These are phyloP conservation scores for Synergus laeviventris DNA, from an alignment of 2,888 invertebrate genomes.

Conservation along the genomic window DNA sequence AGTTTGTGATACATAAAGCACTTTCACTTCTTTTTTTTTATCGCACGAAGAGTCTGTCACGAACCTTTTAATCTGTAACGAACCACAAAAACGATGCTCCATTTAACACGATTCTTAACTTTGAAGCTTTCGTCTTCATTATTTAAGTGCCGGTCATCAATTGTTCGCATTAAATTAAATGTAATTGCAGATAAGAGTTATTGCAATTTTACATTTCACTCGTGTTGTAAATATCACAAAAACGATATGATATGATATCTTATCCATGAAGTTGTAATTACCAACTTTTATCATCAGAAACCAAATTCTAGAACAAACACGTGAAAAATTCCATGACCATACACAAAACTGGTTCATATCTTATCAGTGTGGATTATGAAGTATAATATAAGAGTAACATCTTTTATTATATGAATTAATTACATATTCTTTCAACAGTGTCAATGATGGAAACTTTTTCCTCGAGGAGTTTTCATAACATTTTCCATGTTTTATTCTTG, in stretches of 20 bases:
- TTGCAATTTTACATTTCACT: no score
- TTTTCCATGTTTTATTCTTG: not conserved
- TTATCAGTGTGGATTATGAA: no score
- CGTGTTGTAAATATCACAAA: not conserved
- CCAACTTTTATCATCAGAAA: not conserved
- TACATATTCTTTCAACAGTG: not conserved
- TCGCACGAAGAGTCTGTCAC: slow-evolving; percentile 5
- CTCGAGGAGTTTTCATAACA: not conserved
- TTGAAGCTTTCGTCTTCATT: slow-evolving; percentile 1
- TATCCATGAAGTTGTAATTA: not conserved
- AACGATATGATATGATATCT: not conserved
- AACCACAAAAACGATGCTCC: slow-evolving; percentile 16
- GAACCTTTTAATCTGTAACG: slow-evolving; percentile 28
- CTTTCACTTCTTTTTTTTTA: slow-evolving; percentile 35
- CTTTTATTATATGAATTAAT: no score
- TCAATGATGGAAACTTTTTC: not conserved
- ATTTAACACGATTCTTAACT: slow-evolving; percentile 25
- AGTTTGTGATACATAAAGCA: not conserved
- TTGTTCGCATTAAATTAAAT: no score
- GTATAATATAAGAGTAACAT: no score
- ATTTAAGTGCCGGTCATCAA: not conserved
- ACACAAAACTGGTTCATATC: no score
- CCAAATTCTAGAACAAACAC: not conserved
- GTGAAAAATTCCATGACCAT: not conserved
- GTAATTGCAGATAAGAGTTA: no score